Conservation (phyloP, 2,113 vertebrate genomes). For the Motacilla alba region DNA sequence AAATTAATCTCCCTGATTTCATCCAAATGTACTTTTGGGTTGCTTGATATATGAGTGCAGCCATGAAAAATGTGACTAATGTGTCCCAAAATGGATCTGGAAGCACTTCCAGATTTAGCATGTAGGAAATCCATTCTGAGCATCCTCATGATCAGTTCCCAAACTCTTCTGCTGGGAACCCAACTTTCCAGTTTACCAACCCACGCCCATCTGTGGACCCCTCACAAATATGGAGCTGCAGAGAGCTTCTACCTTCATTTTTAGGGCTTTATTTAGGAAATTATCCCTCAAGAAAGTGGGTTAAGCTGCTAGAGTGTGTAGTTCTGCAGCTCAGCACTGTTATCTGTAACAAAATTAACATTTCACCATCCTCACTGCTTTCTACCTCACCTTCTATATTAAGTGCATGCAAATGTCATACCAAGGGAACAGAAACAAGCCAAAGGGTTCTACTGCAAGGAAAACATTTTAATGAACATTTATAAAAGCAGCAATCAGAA, state of each 20-base stretch:
- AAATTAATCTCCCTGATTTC: neutral
- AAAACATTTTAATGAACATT: slow-evolving; percentile 20
- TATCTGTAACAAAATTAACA: neutral
- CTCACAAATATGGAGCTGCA: neutral
- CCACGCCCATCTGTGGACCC: neutral
- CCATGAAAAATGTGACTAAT: neutral
- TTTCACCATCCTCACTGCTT: neutral
- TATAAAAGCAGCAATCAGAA: neutral
- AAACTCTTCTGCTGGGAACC: neutral
- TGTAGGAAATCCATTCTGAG: neutral
- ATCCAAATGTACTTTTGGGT: neutral
- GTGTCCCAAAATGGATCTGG: neutral
- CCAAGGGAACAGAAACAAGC: slow-evolving; percentile 27
- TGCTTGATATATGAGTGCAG: neutral
- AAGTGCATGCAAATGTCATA: neutral
- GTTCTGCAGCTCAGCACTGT: neutral
- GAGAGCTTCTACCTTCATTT: neutral
- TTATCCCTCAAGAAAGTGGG: neutral
- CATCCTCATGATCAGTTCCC: neutral
- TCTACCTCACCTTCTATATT: neutral
- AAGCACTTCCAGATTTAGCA: neutral
- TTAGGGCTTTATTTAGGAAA: neutral
- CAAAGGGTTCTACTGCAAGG: neutral
- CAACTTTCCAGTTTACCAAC: neutral
- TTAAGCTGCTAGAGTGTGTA: neutral